These are phyloP conservation scores for Chunga burmeisteri DNA, from an alignment of 2,113 vertebrate species.

Conservation along the genomic window DNA sequence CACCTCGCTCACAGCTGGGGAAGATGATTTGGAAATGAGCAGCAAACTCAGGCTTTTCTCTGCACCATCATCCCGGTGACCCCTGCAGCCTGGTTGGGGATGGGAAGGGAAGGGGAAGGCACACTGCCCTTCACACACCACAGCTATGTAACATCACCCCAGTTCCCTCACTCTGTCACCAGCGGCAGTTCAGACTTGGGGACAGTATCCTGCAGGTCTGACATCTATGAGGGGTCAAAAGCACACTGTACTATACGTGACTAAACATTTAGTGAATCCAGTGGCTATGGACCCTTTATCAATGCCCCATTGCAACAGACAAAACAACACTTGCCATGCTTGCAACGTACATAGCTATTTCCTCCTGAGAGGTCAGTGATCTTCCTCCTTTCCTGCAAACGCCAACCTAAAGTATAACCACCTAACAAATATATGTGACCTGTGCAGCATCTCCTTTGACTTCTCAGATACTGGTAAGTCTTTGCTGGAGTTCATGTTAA, in stretches of 20 bases:
- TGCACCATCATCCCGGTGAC: neutral
- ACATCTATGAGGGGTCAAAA: neutral
- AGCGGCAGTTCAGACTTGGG: neutral
- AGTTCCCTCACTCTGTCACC: rapidly evolving
- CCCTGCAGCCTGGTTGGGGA: neutral
- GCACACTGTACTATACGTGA: neutral
- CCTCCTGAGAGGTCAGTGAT: neutral
- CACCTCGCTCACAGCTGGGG: rapidly evolving
- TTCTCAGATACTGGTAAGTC: neutral
- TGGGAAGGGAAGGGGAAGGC: neutral
- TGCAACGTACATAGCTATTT: neutral
- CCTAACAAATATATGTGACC: neutral
- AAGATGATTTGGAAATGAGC: neutral
- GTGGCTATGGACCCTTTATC: neutral
- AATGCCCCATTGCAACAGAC: neutral
- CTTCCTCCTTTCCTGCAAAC: neutral
- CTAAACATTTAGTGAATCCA: neutral
- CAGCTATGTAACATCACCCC: rapidly evolving
- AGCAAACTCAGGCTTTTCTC: neutral
- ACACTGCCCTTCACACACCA: rapidly evolving
- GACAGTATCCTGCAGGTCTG: neutral
- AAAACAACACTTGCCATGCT: neutral
- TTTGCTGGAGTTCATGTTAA: neutral
- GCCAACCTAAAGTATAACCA: neutral
- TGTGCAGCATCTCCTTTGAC: neutral